Conservation (phyloP, 1,140 invertebrate genomes). For the Anastrepha obliqua region DNA sequence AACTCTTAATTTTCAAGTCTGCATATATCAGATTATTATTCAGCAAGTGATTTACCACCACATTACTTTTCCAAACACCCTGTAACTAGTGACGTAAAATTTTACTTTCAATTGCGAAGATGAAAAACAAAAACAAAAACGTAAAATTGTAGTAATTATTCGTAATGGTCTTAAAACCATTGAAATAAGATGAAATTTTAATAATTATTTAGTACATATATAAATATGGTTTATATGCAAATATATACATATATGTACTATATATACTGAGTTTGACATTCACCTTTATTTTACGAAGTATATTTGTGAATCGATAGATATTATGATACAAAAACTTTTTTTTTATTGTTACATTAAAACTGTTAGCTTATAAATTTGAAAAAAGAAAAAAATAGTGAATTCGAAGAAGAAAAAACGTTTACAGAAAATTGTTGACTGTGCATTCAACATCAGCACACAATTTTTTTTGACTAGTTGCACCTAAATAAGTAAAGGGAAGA, state of each 20-base stretch:
- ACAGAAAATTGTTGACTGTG: not conserved
- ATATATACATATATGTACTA: no score
- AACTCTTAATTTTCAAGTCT: not conserved
- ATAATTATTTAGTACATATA: conserved; percentile 14
- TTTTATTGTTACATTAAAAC: conserved; percentile 41
- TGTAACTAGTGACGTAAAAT: conserved; percentile 35
- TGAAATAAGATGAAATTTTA: conserved; percentile 19
- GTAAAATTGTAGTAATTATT: conserved; percentile 6
- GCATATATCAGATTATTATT: not conserved
- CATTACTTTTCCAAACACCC: conserved; percentile 26
- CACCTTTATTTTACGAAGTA: not conserved
- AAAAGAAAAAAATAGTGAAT: conserved; percentile 33
- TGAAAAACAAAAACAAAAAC: conserved; percentile 53
- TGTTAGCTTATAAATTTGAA: conserved; percentile 48
- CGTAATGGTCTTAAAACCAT: conserved; percentile 10
- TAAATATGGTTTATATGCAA: not conserved
- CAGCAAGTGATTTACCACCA: not conserved
- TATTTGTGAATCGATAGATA: conserved; percentile 1
- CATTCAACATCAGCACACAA: not conserved
- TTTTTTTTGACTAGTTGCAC: not conserved
- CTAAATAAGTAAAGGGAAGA: conserved; percentile 1
- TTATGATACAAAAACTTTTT: conserved; percentile 38
- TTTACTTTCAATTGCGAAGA: conserved; percentile 41
- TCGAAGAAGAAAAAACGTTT: conserved; percentile 51
- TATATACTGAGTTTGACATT: conserved; percentile 1